Evolutionary conservation across 2,797 vertebrate genomes (phyloP).

Genomic region (Lophotriccus pileatus): DNA sequence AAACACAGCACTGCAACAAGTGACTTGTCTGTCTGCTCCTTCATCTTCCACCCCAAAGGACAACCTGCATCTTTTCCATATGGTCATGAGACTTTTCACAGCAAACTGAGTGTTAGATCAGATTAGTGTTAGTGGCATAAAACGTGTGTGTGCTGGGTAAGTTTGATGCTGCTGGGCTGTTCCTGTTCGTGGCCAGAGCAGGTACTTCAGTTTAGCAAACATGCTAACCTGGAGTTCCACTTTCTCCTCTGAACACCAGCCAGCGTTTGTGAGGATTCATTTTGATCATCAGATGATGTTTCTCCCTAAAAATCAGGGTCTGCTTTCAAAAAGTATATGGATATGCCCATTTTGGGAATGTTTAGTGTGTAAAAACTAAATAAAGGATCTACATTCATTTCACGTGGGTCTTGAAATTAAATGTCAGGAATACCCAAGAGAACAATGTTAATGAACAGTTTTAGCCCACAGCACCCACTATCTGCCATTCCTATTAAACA

Average conservation of each 20-base stretch:
- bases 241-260: not conserved
- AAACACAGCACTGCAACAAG: not conserved
- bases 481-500: not conserved
- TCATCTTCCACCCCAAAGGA: not conserved
- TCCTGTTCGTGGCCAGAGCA: not conserved
- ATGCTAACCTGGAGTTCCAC: not conserved
- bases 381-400: not conserved
- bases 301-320: not conserved
- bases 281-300: not conserved
- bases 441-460: not conserved
- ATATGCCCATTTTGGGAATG: not conserved
- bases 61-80: not conserved
- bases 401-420: not conserved
- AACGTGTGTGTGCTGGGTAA: accelerated
- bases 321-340: not conserved
- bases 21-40: not conserved
- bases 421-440: not conserved
- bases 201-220: not conserved
- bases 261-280: not conserved
- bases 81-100: not conserved
- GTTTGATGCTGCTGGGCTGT: not conserved
- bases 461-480: constrained; percentile 7
- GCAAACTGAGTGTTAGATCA: not conserved
- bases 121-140: not conserved
- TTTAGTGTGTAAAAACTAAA: not conserved